These are phyloP conservation scores for Syngnathoides biaculeatus DNA, from an alignment of 2,113 vertebrate species.

Conservation along the genomic window DNA sequence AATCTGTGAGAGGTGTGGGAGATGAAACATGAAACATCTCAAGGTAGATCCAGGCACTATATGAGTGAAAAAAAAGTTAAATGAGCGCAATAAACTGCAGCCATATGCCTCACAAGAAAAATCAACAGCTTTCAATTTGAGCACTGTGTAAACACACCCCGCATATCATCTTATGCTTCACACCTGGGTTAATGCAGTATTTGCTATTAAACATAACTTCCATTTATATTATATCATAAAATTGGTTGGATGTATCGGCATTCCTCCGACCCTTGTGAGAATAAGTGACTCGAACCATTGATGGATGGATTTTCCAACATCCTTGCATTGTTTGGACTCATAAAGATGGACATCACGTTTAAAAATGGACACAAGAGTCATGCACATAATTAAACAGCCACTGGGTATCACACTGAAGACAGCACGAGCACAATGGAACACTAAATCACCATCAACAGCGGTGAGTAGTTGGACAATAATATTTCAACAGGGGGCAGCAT, in stretches of 20 bases:
- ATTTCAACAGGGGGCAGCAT: conserved; percentile 56
- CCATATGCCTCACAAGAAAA: conserved; percentile 60
- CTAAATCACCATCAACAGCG: conserved; percentile 37
- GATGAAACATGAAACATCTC: conserved; percentile 17
- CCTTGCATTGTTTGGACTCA: neutral
- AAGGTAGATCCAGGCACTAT: conserved; percentile 26
- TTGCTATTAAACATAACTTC: conserved; percentile 38
- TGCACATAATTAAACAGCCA: conserved; percentile 17
- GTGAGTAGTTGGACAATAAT: conserved; percentile 39
- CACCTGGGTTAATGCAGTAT: conserved; percentile 31
- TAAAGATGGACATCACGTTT: conserved; percentile 11
- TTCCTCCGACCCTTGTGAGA: too few relatives aligned
- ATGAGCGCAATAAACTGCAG: conserved; percentile 60
- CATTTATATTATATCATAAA: conserved; percentile 8
- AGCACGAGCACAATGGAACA: conserved; percentile 23
- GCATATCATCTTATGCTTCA: conserved; percentile 42
- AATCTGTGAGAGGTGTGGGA: conserved; percentile 39
- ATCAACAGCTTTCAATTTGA: conserved; percentile 60
- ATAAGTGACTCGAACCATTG: too few relatives aligned
- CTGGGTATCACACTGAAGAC: conserved; percentile 19
- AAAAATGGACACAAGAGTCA: conserved; percentile 10
- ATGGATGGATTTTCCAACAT: neutral
- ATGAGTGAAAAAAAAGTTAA: conserved; percentile 59
- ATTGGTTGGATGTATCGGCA: too few relatives aligned
- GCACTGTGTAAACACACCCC: conserved; percentile 55